phyloP scores from a whole-genome alignment of 2,888 invertebrate species.

The Dastarcus helophoroides region DNA sequence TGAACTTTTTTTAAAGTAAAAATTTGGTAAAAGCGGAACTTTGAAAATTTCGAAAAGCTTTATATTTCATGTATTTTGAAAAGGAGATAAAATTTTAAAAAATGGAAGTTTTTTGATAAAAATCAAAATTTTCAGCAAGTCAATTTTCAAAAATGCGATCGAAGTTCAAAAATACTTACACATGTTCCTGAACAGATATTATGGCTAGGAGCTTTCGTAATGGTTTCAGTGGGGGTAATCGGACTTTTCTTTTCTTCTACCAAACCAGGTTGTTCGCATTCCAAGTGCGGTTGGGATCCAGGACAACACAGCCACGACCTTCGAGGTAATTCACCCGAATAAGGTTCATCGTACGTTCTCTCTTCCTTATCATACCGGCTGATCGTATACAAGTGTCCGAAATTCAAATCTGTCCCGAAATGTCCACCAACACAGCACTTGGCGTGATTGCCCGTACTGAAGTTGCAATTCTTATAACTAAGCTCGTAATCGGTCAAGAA shows the following conservation, averaged over 20 bases:
- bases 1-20: too few species aligned
- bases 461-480: slow-evolving; percentile 26
- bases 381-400: slow-evolving; percentile 39
- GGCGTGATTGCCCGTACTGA: slow-evolving; percentile 23
- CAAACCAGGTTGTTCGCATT: slow-evolving; percentile 31
- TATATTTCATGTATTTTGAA: too few species aligned
- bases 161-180: slow-evolving; percentile 23
- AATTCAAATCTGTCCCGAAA: slow-evolving; percentile 27
- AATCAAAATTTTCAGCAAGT: too few species aligned
- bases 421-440: slow-evolving; percentile 31
- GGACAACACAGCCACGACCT: slow-evolving; percentile 43
- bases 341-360: slow-evolving; percentile 37
- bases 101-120: too few species aligned
- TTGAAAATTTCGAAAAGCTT: too few species aligned
- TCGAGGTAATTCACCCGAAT: slow-evolving; percentile 32
- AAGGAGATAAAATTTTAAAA: too few species aligned
- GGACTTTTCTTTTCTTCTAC: slow-evolving; percentile 20
- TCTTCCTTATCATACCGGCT: slow-evolving; percentile 31
- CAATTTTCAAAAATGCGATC: slow-evolving; percentile 2
- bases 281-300: slow-evolving; percentile 30
- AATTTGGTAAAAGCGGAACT: too few species aligned
- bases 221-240: slow-evolving; percentile 24
- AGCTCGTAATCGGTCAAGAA: slow-evolving; percentile 29
- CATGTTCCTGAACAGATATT: slow-evolving; percentile 26
- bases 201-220: slow-evolving; percentile 25